Base-by-base conservation (phyloP, 2,797 vertebrate species). In the Pseudotriccus pelzelni region DNA sequence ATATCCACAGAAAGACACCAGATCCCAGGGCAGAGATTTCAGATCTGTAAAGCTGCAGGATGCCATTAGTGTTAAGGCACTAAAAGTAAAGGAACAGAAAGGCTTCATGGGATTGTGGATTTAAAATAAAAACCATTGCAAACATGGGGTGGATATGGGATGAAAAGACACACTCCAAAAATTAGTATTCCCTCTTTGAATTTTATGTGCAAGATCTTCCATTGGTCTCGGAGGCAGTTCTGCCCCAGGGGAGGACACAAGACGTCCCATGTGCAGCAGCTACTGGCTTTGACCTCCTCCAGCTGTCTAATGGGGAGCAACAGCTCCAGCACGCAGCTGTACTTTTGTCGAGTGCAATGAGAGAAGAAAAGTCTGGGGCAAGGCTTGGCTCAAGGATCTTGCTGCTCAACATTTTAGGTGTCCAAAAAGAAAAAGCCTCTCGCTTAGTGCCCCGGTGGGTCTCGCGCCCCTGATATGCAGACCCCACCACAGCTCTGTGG, bases 1-100 rank as follows among this genome's bases (percentile, higher is more conserved):
- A 97, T 94, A 97, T 97, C 94, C 96, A 98, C 94, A 97, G 97
- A 98, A 97, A 98, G 97, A 97, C 97, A 96, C 95, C 96, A 97
- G 94, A 96, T 93, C 83, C 91, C 89, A 85, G 62, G 95, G 90
- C 85, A 96, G 90, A 93, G 74, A 89, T 70, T 94, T 97, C 82
- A 97, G 94, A 91, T 97, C 95, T 97, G 94, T 92, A 91, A 96
- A 94, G 92, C 80, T 96, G 85, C 87, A 91, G 94, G 94, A 96
- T 85, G 89, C 70, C 36, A 18, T 86, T 78, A 95, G 81, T 55
- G 72, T 82, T 79, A 80, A 93, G 78, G 89, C 93, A 91, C 90
- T 69, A 50, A 86, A 94, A 91, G 87, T 64, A 90, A 95, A 83
- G 52, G 64, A 84, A 91, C 81, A 62, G 53, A 87, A 81, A 93